Base-by-base conservation (phyloP, 2,888 invertebrate genomes). In the Luperina nickerlii region DNA sequence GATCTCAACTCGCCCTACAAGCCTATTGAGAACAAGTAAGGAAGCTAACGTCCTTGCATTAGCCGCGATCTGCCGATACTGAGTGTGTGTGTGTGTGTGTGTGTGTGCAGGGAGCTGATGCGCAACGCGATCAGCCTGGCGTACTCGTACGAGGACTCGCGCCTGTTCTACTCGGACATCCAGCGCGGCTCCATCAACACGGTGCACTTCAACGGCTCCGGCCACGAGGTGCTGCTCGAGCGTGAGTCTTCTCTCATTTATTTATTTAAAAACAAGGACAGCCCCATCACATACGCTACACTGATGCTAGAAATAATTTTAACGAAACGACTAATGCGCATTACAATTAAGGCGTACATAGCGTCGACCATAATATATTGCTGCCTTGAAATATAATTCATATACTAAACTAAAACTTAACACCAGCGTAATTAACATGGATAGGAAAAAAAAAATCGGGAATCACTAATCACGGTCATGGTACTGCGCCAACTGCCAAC, bases 101-200 rank as follows among this genome's bases (percentile, higher is more conserved):
- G n/a, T n/a, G n/a, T n/a, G n/a, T n/a, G n/a, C 91, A 97, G 97
- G 83, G 98, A 98, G 9, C 95, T 97, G 90, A 98, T 99, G 97
- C 97, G 98, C 78, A 99, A 99, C 96, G 98, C 98, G 15, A 99
- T 99, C 90, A 99, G 98, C 42, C 97, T 99, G 75, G 97, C 98
- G 2, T 98, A 98, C 94, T 98, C 98, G 95, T 98, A 98, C 94
- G 95, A 96, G 80, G 96, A 96, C 57, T 97, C 97, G 88, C 96
- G 98, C 73, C 96, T 99, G 72, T 99, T 98, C 96, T 99, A 98
- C 96, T 99, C 99, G 0, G 99, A 99, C 95, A 98, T 99, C 84
- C 98, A 99, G 93, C 97, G 98, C 91, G 98, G 98, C 78, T 98
- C 98, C 87, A 98, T 99, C 91, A 98, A 98, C 95, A 97, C 98